phyloP scores from a whole-genome alignment of 1,140 invertebrate genomes.

The Pseudoatta argentina region DNA sequence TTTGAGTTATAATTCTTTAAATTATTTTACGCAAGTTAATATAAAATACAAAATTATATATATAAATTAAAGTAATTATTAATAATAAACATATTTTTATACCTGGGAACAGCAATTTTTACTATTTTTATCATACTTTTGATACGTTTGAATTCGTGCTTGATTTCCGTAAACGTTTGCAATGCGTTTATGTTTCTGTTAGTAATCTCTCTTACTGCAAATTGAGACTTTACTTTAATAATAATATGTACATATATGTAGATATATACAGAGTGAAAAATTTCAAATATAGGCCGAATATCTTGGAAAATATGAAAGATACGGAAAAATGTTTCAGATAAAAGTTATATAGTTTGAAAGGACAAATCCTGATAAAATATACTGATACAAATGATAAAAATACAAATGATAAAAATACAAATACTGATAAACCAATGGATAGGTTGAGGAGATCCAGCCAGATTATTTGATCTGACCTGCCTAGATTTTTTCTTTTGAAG shows the following conservation, averaged over 20 bases:
- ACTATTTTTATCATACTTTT: conserved; percentile 76
- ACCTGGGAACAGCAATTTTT: conserved; percentile 80
- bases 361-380: no score
- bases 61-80: conserved; percentile 8
- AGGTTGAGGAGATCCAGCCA: no score
- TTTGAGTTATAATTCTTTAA: conserved; percentile 2
- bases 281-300: no score
- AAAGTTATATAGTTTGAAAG: no score
- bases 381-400: no score
- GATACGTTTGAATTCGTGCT: conserved; percentile 74
- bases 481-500: no score
- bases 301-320: no score
- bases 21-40: not conserved
- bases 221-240: not conserved
- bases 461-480: no score
- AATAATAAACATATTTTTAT: conserved; percentile 17
- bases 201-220: conserved; percentile 79
- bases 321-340: no score
- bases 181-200: conserved; percentile 73
- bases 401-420: no score
- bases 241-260: not conserved
- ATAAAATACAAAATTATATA: not conserved
- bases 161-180: conserved; percentile 73
- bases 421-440: no score
- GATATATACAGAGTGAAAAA: no score